These are phyloP conservation scores for Gortyna flavago DNA, from an alignment of 2,888 invertebrate genomes.

Conservation along the genomic window DNA sequence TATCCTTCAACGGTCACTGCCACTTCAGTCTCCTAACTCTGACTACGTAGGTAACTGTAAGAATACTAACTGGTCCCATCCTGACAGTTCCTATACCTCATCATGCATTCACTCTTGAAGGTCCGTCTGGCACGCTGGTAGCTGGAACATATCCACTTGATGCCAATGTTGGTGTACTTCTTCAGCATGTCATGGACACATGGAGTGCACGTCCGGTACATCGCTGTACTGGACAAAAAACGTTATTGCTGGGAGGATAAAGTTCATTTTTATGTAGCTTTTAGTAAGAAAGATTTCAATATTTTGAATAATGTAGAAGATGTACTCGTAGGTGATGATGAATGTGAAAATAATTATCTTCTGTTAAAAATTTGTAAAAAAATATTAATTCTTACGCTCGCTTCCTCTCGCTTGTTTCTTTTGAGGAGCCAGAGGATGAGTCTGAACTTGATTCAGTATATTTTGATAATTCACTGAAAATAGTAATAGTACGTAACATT, in stretches of 20 bases:
- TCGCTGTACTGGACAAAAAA: slow-evolving; percentile 67
- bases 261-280: background rate
- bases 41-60: background rate
- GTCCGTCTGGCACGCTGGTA: slow-evolving; percentile 83
- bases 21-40: background rate
- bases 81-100: slow-evolving; percentile 85
- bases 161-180: slow-evolving; percentile 74
- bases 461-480: slow-evolving; percentile 46
- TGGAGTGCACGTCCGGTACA: slow-evolving; percentile 74
- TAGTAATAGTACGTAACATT: background rate
- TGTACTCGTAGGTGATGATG: background rate
- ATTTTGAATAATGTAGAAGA: background rate
- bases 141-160: slow-evolving; percentile 83
- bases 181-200: slow-evolving; percentile 79
- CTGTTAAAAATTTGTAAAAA: background rate
- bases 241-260: background rate
- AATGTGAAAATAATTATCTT: background rate
- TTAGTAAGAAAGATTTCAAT: background rate
- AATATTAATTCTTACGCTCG: slow-evolving; percentile 68
- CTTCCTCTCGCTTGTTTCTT: slow-evolving; percentile 74
- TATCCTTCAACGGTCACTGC: background rate
- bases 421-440: slow-evolving; percentile 71
- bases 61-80: slow-evolving; percentile 84
- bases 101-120: slow-evolving; percentile 86
- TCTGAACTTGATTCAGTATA: slow-evolving; percentile 4